A percentile compares a stretch with the other conserved stretches of the same genome.
phyloP scores from a whole-genome alignment of 2,888 invertebrate genomes.

The Heliconius erato region DNA sequence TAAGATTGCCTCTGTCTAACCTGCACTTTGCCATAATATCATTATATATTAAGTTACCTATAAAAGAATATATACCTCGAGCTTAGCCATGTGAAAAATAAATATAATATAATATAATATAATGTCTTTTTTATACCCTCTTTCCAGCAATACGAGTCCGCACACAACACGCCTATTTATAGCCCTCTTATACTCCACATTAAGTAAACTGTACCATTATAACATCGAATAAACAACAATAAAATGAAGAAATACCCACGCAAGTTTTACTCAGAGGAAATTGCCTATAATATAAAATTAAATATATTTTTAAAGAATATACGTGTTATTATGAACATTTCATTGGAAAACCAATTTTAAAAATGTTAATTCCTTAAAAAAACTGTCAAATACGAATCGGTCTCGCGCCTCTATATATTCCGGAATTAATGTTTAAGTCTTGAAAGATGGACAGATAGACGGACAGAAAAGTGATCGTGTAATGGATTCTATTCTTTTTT shows the following conservation, averaged over 20 bases:
- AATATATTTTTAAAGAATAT: background rate
- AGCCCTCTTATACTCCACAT: slow-evolving; percentile 23
- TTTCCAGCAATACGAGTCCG: background rate
- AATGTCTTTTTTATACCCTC: background rate
- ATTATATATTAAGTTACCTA: too few relatives aligned
- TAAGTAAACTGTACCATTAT: slow-evolving; percentile 11
- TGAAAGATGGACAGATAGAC: background rate
- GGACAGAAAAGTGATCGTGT: background rate
- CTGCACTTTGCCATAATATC: background rate
- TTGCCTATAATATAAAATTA: background rate
- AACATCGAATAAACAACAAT: slow-evolving; percentile 11
- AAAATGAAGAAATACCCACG: background rate
- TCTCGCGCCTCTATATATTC: background rate
- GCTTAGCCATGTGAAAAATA: background rate
- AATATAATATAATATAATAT: background rate
- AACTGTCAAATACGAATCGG: background rate
- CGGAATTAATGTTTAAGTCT: too few relatives aligned
- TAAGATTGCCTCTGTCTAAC: background rate
- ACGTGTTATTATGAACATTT: background rate
- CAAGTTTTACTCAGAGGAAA: background rate
- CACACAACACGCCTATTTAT: slow-evolving; percentile 7
- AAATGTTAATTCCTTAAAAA: background rate
- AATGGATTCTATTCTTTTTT: too few relatives aligned
- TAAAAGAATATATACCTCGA: background rate
- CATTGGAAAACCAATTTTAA: background rate